A percentile compares a stretch with the other conserved stretches of the same genome.
phyloP scores from a whole-genome alignment of 2,888 invertebrate species.

The Chrysolina americana region DNA sequence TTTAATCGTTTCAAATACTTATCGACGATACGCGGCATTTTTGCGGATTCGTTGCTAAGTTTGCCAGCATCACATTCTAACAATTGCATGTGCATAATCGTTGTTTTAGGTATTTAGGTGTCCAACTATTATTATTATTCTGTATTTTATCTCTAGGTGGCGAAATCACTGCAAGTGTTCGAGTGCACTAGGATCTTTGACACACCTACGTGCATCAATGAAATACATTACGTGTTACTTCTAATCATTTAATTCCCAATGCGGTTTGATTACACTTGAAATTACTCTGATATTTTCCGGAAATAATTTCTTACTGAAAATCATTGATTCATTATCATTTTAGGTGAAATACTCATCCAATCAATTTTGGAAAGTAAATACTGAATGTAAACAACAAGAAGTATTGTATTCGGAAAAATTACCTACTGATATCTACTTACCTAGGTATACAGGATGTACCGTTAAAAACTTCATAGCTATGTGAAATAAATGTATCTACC shows the following conservation, averaged over 20 bases:
- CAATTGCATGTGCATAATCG: background rate
- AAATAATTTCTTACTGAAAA: too few relatives aligned
- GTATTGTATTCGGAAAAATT: too few relatives aligned
- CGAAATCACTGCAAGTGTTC: background rate
- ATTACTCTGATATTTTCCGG: too few relatives aligned
- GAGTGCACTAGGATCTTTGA: background rate
- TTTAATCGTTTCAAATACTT: constrained; percentile 11
- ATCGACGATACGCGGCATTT: constrained; percentile 14
- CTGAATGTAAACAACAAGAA: too few relatives aligned
- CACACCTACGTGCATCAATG: background rate
- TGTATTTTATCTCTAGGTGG: background rate
- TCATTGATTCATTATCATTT: too few relatives aligned
- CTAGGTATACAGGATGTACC: too few relatives aligned
- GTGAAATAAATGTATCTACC: too few relatives aligned
- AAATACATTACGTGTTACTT: background rate
- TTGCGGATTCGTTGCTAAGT: constrained; percentile 18
- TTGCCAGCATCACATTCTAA: background rate
- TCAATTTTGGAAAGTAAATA: too few relatives aligned
- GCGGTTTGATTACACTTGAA: too few relatives aligned
- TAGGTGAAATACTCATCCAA: too few relatives aligned
- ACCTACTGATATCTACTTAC: too few relatives aligned
- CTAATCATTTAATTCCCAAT: background rate
- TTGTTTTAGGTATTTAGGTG: background rate
- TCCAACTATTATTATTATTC: background rate
- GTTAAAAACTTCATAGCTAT: too few relatives aligned